Evolutionary conservation across 2,888 invertebrate species (phyloP), one percentile per base, ranked within the genome.

Genomic region (Mellilla xanthometata): DNA sequence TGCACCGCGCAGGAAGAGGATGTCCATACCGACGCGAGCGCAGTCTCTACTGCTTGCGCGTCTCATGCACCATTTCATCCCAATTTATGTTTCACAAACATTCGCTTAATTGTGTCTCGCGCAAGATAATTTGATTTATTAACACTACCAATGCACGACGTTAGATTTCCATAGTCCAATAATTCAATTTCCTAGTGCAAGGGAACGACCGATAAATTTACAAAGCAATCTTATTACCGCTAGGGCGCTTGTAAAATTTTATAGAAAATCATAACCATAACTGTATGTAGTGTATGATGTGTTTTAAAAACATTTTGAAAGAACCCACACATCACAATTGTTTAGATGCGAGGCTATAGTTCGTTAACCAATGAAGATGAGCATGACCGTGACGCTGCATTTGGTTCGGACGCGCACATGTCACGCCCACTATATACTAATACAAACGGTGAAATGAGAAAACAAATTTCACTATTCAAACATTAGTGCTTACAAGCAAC

Each of bases 1-100:
- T 65, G 58, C 69, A 65, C 60, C 66, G 70, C 67, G 71, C 83
- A 84, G 87, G 85, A 86, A 87, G 80, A 83, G 86, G 87, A 87
- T 79, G 72, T 76, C 72, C 69, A 76, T 72, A 69, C 39, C 56
- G 49, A 34, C 27, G 40, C 54, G 54, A 42, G 36, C 30, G 45
- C 52, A 44, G 50, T 58, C 50, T 62, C 58, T 57, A 56, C 51
- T 31, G 8, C 60, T 46, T 48, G 46, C 60, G 49, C 58, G 43
- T 57, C 57, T 50, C 60, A 63, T 60, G 65, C 67, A 40, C 56
- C 61, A 63, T 62, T 60, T 61, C 53, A 54, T 56, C 54, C 38
- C 38, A 33, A 48, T 48, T 38, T 48, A 48, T 48, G 47, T 29
- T 48, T 47, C 28, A 33, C 29, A 39, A 48, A 48, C 47, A 34